Base-by-base conservation (phyloP, 2,113 vertebrate species). In the Accipiter virgatus region DNA sequence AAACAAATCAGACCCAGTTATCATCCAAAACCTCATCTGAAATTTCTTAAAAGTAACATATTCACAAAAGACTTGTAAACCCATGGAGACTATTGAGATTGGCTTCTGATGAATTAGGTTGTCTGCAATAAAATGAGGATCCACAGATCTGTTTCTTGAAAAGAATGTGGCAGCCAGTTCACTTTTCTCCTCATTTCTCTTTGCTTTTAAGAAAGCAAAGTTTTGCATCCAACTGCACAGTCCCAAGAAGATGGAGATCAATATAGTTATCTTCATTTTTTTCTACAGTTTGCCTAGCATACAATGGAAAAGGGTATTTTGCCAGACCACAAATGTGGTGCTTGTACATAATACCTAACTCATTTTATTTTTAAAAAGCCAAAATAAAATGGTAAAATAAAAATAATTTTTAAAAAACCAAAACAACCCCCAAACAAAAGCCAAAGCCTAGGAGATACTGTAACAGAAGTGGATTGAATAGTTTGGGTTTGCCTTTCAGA, bases 141-240 rank as follows among this genome's bases (percentile, higher is more conserved):
- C 67, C 62, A 72, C 47, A 93, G 59, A 87, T 86, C n/a, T 94
- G 52, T 40, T 38, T 62, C 59, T 92, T 45, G 27, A 86, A 93
- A 94, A 72, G 16, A 86, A 58, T 65, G 32, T 40, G 80, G 13
- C 52, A 79, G 75, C 21, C 71, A 74, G 47, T 88, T 77, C 43
- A 38, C 19, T 70, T 40, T 78, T 77, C 56, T 58, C 23, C 52
- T 53, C 9, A 71, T 93, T 91, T 81, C 59, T 71, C 18, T 89
- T 83, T 59, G 12, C 34, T 92, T 83, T 62, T 63, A 52, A 70
- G 53, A 70, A 86, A 77, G 14, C 2, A 19, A 80, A 48, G 23
- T 45, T 92, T 82, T 73, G 29, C 45, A 83, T 96, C 68, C 81
- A 96, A 79, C 71, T 97, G 62, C 79, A 74, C 20, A 81, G 12